phyloP scores from a whole-genome alignment of 2,113 vertebrate species.

The Physeter macrocephalus region DNA sequence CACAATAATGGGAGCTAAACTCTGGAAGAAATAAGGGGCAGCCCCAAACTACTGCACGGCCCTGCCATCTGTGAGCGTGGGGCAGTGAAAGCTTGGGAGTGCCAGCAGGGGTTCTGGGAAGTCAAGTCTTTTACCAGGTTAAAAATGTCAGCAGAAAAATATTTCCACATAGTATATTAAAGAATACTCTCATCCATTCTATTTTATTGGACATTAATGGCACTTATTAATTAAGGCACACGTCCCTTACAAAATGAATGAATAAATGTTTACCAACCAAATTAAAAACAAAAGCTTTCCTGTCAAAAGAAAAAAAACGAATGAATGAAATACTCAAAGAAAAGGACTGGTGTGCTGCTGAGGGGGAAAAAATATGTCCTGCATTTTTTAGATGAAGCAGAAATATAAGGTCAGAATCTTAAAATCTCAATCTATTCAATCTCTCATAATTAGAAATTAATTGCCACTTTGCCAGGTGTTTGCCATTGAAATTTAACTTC shows the following conservation, averaged over 20 bases:
- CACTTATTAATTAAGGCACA: neutral
- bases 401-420: neutral
- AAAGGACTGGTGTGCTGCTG: neutral
- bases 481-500: constrained; percentile 1
- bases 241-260: neutral
- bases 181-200: neutral
- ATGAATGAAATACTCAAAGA: neutral
- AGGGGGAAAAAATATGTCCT: neutral
- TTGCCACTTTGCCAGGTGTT: neutral
- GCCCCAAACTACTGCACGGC: neutral
- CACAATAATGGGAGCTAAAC: neutral
- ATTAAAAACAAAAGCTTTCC: neutral
- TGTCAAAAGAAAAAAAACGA: neutral
- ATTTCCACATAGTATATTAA: neutral
- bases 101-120: neutral
- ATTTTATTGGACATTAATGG: neutral
- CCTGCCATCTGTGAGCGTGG: neutral
- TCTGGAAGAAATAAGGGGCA: neutral
- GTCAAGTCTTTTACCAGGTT: neutral
- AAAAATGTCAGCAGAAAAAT: neutral
- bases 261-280: neutral
- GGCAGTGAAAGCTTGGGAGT: neutral
- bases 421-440: neutral
- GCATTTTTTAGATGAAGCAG: neutral
- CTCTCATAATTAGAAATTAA: constrained; percentile 4